Percentiles rank a stretch among this genome's conserved stretches.
These are phyloP conservation scores for Ifrita kowaldi DNA, from an alignment of 2,113 vertebrate genomes.

Conservation along the genomic window DNA sequence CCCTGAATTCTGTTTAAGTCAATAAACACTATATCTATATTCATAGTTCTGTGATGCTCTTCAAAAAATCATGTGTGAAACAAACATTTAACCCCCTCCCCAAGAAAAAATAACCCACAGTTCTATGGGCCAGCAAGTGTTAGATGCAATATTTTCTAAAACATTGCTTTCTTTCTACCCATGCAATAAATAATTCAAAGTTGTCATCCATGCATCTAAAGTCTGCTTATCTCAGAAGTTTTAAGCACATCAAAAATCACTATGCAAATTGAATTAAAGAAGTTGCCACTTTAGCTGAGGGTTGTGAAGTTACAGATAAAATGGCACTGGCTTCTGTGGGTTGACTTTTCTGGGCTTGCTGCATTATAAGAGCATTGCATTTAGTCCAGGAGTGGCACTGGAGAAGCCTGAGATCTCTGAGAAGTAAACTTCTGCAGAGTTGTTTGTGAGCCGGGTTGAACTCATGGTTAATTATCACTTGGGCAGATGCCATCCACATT, in stretches of 20 bases:
- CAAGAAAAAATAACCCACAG: rapidly evolving
- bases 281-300: background rate
- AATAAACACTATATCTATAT: background rate
- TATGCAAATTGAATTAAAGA: background rate
- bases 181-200: background rate
- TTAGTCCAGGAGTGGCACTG: background rate
- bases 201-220: background rate
- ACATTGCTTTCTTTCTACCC: background rate
- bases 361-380: background rate
- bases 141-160: background rate
- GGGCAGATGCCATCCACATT: background rate
- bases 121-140: background rate
- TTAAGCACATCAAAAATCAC: background rate
- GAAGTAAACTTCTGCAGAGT: background rate
- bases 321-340: background rate
- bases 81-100: background rate
- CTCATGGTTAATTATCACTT: background rate
- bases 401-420: background rate
- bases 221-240: background rate
- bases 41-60: background rate
- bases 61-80: background rate
- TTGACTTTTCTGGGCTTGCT: background rate
- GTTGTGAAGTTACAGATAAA: background rate
- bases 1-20: background rate
- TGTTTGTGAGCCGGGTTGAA: background rate